Percentiles rank a stretch among this genome's conserved stretches.
phyloP scores from a whole-genome alignment of 2,797 vertebrate genomes.

The Chrysocyon brachyurus region DNA sequence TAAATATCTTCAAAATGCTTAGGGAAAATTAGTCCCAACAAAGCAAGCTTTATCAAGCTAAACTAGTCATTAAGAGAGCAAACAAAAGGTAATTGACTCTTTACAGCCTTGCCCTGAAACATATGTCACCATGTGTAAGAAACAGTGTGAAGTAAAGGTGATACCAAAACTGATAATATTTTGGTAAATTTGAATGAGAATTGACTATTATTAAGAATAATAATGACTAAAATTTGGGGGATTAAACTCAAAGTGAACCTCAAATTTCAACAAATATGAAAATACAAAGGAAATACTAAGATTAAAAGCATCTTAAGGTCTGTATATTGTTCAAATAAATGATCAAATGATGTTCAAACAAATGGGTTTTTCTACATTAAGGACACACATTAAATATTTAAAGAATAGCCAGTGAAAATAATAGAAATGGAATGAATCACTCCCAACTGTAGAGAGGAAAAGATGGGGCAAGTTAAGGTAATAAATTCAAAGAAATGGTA shows the following conservation, averaged over 20 bases:
- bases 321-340: conserved; percentile 15
- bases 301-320: not conserved
- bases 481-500: not conserved
- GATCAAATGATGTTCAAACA: not conserved
- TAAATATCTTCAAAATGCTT: conserved; percentile 23
- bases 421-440: not conserved
- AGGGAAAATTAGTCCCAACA: not conserved
- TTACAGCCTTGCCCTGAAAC: not conserved
- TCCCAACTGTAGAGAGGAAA: not conserved
- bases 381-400: not conserved
- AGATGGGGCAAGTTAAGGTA: not conserved
- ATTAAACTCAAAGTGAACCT: conserved; percentile 1
- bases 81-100: not conserved
- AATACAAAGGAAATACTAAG: not conserved
- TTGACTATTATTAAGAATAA: not conserved
- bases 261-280: not conserved
- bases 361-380: not conserved
- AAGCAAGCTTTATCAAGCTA: not conserved
- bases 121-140: not conserved
- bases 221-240: not conserved
- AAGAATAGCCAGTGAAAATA: not conserved
- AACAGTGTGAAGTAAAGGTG: not conserved
- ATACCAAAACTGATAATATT: not conserved
- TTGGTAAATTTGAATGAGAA: not conserved
- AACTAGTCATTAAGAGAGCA: not conserved